Evolutionary conservation across 2,113 vertebrate genomes (phyloP).

Genomic region (Dolichallabes microphthalmus): DNA sequence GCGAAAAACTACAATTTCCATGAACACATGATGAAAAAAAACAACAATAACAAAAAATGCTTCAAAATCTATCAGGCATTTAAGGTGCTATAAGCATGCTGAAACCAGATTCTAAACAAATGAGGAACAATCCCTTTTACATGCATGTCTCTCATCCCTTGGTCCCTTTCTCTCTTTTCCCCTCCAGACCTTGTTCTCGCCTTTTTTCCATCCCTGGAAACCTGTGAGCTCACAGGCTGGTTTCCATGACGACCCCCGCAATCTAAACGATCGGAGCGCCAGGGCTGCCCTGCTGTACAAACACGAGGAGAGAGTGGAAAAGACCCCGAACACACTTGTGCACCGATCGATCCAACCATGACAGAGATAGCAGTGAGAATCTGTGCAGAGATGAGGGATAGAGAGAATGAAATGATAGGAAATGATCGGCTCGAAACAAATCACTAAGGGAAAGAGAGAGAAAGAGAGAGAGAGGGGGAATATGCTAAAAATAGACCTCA

Average conservation of each 20-base stretch:
- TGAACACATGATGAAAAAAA: background rate
- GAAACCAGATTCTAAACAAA: slow-evolving; percentile 12
- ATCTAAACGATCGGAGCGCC: slow-evolving; percentile 48
- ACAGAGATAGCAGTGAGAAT: background rate
- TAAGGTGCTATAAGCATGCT: background rate
- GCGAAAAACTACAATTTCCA: background rate
- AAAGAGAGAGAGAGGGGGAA: slow-evolving; percentile 3
- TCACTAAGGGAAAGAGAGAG: background rate
- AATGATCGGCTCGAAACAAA: background rate
- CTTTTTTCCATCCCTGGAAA: slow-evolving; percentile 50
- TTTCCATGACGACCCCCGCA: slow-evolving; percentile 52
- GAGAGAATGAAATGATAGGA: background rate
- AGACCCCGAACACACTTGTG: slow-evolving; percentile 28
- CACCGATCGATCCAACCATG: slow-evolving; percentile 19
- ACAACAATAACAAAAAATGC: background rate
- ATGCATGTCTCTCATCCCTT: slow-evolving; percentile 20
- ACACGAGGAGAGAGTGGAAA: slow-evolving; percentile 39
- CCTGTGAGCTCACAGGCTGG: slow-evolving; percentile 48
- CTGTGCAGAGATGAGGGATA: background rate
- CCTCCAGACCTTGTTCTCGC: slow-evolving; percentile 45
- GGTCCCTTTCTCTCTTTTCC: slow-evolving; percentile 16
- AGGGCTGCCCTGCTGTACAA: slow-evolving; percentile 46
- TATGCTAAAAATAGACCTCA: slow-evolving; percentile 48
- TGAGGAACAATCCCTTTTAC: slow-evolving; percentile 16
- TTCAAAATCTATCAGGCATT: background rate